Percentiles rank a stretch among this genome's conserved stretches.
Conservation (phyloP, 2,113 vertebrate genomes). For the Ptyas mucosa region DNA sequence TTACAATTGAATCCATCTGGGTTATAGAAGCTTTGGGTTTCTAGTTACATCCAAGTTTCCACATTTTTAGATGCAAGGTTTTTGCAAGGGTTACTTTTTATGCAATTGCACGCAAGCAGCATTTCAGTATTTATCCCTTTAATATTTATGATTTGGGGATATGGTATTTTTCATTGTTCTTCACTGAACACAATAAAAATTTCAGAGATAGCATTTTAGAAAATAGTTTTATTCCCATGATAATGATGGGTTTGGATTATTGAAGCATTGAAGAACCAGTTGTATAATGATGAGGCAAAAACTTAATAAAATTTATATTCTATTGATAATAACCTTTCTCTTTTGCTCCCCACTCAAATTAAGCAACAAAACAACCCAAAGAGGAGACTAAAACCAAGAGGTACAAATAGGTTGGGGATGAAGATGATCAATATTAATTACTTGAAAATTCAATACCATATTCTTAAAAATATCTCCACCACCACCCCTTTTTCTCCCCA, state of each 20-base stretch:
- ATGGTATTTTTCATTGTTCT: neutral
- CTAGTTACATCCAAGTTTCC: neutral
- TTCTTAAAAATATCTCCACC: neutral
- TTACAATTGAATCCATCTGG: neutral
- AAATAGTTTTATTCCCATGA: constrained; percentile 16
- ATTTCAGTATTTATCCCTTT: neutral
- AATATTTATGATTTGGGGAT: neutral
- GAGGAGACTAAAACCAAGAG: neutral
- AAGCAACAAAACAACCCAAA: neutral
- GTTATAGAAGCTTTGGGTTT: neutral
- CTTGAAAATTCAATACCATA: neutral
- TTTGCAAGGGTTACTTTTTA: neutral
- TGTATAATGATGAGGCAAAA: constrained; percentile 11
- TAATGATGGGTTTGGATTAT: constrained; percentile 4
- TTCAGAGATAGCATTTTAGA: constrained; percentile 5
- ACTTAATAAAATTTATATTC: neutral
- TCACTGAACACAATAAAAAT: neutral
- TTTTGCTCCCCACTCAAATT: neutral
- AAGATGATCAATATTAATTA: neutral
- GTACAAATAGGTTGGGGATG: neutral
- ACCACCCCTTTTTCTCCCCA: neutral
- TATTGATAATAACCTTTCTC: neutral
- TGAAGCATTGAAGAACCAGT: constrained; percentile 9
- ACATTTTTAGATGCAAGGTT: neutral
- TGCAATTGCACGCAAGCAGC: neutral